Evolutionary conservation across 2,888 invertebrate genomes (phyloP), one percentile per base, ranked within the genome.

Genomic region (Chromoteleia sp.): DNA sequence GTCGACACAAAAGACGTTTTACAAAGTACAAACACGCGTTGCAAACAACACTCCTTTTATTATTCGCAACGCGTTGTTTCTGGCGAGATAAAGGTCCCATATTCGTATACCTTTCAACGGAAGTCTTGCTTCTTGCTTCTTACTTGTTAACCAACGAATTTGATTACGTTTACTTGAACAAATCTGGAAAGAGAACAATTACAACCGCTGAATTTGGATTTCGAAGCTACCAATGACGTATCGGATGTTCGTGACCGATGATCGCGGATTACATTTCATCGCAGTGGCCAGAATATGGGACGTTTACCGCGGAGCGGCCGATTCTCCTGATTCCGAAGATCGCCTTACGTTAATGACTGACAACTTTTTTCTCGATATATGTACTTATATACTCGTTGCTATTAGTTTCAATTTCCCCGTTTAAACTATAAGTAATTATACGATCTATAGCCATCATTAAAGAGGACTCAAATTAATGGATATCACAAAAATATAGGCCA

Each of bases 371-470:
- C 73, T 73, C 73, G 5, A 14, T 73, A 73, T 61, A 61, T 61
- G 52, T 41, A 61, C 43, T 56, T 65, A 65, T 56, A 45, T 54
- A 65, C 48, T 56, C 0, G 5, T 63, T 56, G 43, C 6, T 52
- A 52, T 61, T 54, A 36, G 39, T 43, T 63, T 77, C 54, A 61
- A 52, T 52, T 52, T 67, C 41, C 39, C 71, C 65, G 68, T 67
- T 65, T 45, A 78, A 39, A 61, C 56, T 82, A 78, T 85, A 70
- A 85, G 83, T 87, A 86, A 63, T 87, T 88, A 88, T 87, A 86
- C 85, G 84, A 83, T 85, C 84, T 89, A 87, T 50, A 56, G 85
- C 88, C 87, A 89, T 87, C 88, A 87, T 87, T 73, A 58, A 58
- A 41, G 59, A 77, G 65, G 74, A 82, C 52, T 68, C 41, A 52